These are phyloP conservation scores for Tretioscincus oriximinensis DNA, from an alignment of 2,113 vertebrate genomes.

Conservation along the genomic window DNA sequence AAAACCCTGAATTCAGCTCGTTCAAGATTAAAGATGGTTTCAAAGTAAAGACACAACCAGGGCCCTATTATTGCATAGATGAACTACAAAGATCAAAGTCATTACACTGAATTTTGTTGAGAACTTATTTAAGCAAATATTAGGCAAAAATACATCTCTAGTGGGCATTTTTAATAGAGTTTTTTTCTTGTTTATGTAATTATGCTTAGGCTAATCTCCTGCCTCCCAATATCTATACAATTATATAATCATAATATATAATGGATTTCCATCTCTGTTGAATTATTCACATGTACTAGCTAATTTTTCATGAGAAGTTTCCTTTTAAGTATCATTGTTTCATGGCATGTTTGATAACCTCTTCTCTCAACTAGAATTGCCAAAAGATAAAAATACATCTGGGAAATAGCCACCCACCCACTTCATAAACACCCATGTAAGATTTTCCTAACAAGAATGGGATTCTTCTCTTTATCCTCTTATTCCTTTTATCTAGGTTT, in stretches of 20 bases:
- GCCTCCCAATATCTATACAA: too few species aligned
- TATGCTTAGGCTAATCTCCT: not conserved
- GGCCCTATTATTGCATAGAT: too few species aligned
- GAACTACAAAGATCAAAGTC: too few species aligned
- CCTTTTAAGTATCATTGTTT: not conserved
- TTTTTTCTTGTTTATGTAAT: not conserved
- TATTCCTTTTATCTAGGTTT: not conserved
- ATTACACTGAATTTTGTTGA: not conserved
- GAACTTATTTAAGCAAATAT: too few species aligned
- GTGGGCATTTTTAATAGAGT: not conserved
- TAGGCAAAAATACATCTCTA: not conserved
- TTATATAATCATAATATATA: not conserved
- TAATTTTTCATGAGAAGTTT: not conserved
- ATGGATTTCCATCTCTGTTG: not conserved
- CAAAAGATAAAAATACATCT: too few species aligned
- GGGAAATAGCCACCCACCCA: not conserved
- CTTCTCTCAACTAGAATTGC: not conserved
- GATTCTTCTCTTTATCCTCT: too few species aligned
- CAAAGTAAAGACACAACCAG: too few species aligned
- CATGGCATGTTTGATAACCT: not conserved
- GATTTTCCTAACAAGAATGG: not conserved
- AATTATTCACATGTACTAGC: not conserved
- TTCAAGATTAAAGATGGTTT: too few species aligned
- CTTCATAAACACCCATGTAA: too few species aligned
- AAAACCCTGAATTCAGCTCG: too few species aligned